Evolutionary conservation across 2,888 invertebrate genomes (phyloP), one percentile per base, ranked within the genome.

Genomic region (Gastracanthus pulcherrimus): DNA sequence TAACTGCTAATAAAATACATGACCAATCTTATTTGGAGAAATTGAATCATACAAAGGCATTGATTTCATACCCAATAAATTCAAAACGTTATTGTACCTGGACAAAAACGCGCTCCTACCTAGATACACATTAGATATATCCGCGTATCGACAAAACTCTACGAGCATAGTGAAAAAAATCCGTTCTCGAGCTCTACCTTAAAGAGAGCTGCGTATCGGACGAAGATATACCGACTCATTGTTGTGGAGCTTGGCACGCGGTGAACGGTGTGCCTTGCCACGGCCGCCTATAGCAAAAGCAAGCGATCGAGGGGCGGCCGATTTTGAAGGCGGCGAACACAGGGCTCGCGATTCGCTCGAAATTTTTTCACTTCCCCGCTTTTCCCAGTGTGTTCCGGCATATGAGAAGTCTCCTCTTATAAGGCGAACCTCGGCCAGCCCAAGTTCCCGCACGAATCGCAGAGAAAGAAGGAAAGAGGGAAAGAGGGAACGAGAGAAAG

Each of bases 221-320:
- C 72, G 79, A 79, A 79, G 79, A 79, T 79, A 79, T 79, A 79
- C 31, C 79, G 79, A 58, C 79, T 79, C 67, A 79, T 79, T 79
- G 79, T 79, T 79, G 23, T 29, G 19, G 41, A 13, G 45, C 31
- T 51, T 4, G n/a, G 48, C 45, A 26, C 19, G n/a, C 36, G 36
- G 64, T 19, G 36, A 36, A 19, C 16, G 64, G 7, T 36, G n/a
- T 64, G n/a, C n/a, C n/a, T n/a, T n/a, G n/a, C n/a, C n/a, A n/a
- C n/a, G n/a, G n/a, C n/a, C n/a, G n/a, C n/a, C n/a, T n/a, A n/a
- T n/a, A n/a, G n/a, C n/a, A n/a, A n/a, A n/a, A n/a, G n/a, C n/a
- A n/a, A n/a, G n/a, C n/a, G n/a, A n/a, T n/a, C n/a, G n/a, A n/a
- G n/a, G n/a, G n/a, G 34, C 67, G 13, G 41, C 11, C 4, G 41